These are phyloP conservation scores for Rhea americana DNA, from an alignment of 2,113 vertebrate genomes.

Conservation along the genomic window DNA sequence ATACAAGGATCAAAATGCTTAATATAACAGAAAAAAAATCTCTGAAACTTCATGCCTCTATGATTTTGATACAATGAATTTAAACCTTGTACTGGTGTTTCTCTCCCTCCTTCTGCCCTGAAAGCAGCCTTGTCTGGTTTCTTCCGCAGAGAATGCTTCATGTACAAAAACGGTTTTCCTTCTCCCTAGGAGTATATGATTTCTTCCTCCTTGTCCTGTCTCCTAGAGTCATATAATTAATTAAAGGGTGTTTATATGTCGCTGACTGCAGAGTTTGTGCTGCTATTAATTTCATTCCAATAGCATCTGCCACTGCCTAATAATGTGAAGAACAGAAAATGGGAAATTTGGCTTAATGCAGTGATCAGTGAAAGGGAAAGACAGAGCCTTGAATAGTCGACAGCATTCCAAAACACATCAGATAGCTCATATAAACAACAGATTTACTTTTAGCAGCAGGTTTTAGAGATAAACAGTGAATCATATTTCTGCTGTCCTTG, in stretches of 20 bases:
- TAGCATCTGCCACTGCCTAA: conserved; percentile 26
- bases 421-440: background rate
- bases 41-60: background rate
- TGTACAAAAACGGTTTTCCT: background rate
- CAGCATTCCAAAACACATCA: background rate
- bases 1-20: background rate
- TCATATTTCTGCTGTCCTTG: background rate
- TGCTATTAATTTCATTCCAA: conserved; percentile 1
- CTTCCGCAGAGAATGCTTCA: background rate
- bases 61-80: background rate
- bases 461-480: background rate
- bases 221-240: background rate
- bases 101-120: background rate
- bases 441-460: background rate
- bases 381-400: background rate
- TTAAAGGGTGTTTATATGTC: background rate
- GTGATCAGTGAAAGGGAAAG: background rate
- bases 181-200: background rate
- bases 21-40: background rate
- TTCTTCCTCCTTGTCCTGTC: background rate
- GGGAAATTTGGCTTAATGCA: background rate
- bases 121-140: background rate
- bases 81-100: background rate
- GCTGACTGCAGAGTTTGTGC: background rate
- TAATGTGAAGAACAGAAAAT: background rate